phyloP scores from a whole-genome alignment of 2,888 invertebrate genomes.

The Ophion obscuratus region DNA sequence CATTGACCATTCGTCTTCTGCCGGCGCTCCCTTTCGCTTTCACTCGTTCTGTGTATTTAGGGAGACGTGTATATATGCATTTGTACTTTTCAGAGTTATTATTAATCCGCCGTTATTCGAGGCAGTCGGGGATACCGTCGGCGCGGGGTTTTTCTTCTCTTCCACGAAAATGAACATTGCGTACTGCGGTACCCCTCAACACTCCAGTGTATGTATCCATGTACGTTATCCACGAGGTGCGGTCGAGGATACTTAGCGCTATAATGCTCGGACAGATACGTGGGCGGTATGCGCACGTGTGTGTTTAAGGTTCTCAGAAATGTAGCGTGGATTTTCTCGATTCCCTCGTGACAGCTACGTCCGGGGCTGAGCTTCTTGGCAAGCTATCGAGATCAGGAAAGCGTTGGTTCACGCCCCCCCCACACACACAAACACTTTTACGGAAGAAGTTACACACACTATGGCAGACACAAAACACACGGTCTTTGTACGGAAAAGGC shows the following conservation, averaged over 20 bases:
- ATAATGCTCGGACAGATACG: background rate
- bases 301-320: conserved; percentile 49
- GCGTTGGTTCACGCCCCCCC: conserved; percentile 41
- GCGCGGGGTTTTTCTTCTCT: conserved; percentile 9
- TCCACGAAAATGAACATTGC: conserved; percentile 38
- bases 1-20: too few relatives aligned
- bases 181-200: background rate
- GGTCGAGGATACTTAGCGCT: conserved; percentile 3
- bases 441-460: background rate
- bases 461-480: conserved; percentile 26
- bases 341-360: conserved; percentile 60
- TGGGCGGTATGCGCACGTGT: background rate
- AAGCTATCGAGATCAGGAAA: conserved; percentile 57
- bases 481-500: conserved; percentile 62
- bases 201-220: background rate
- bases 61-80: too few relatives aligned
- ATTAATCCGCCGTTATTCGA: too few relatives aligned
- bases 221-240: conserved; percentile 10
- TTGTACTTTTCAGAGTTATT: too few relatives aligned
- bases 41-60: too few relatives aligned
- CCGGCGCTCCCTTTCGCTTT: too few relatives aligned
- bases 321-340: conserved; percentile 59
- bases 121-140: background rate
- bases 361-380: conserved; percentile 61
- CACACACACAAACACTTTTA: background rate